phyloP scores from a whole-genome alignment of 1,140 invertebrate species.

The Drepana arcuata region DNA sequence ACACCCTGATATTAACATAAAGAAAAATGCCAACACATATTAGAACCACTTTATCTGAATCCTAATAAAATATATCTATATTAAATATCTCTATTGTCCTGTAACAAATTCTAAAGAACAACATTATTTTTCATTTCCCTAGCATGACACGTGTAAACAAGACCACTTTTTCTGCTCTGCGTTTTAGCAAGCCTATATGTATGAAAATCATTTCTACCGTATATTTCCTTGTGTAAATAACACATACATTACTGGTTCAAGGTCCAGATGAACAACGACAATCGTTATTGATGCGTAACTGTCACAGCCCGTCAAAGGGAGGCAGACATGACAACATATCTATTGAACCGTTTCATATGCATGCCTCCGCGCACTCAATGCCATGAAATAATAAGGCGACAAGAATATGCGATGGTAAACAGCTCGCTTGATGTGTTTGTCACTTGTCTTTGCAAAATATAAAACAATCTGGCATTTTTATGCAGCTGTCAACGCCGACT shows the following conservation, averaged over 20 bases:
- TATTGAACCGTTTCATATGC: constrained; percentile 61
- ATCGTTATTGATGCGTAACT: constrained; percentile 37
- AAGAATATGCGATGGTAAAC: constrained; percentile 41
- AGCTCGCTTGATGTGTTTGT: constrained; percentile 18
- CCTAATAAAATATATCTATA: background rate
- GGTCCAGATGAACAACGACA: constrained; percentile 31
- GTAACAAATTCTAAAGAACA: no score
- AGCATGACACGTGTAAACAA: background rate
- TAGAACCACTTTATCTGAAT: background rate
- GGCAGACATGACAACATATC: constrained; percentile 56
- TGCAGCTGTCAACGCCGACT: constrained; percentile 9
- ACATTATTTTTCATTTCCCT: background rate
- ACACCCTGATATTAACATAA: no score
- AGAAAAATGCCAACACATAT: no score
- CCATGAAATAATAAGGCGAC: constrained; percentile 43
- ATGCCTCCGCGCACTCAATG: constrained; percentile 38
- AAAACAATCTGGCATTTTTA: constrained; percentile 11
- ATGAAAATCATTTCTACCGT: background rate
- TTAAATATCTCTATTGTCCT: background rate
- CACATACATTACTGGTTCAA: constrained; percentile 31
- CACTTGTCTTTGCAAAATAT: constrained; percentile 5
- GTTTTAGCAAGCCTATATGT: background rate
- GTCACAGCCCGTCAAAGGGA: constrained; percentile 38
- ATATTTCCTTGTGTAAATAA: constrained; percentile 20
- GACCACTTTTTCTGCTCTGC: background rate